Evolutionary conservation across 2,797 vertebrate genomes (phyloP).

Genomic region (Falco biarmicus): DNA sequence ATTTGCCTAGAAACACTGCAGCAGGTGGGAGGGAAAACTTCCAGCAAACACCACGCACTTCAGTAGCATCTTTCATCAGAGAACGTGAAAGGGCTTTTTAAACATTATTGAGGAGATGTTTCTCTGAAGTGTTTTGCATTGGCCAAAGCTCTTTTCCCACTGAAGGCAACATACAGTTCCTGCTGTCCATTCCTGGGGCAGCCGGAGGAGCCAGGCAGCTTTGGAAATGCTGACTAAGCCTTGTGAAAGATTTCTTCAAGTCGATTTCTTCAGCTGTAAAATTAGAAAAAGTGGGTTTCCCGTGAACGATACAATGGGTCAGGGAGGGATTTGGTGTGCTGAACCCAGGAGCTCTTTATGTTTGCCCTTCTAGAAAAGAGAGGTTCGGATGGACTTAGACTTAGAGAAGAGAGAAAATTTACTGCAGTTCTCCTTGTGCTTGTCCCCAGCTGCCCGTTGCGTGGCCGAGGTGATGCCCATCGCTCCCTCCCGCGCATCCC

Average conservation of each 20-base stretch:
- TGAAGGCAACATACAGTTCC: not conserved
- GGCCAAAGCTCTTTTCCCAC: not conserved
- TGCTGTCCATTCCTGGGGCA: not conserved
- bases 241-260: not conserved
- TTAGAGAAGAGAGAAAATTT: not conserved
- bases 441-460: not conserved
- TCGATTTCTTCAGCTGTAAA: not conserved
- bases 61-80: not conserved
- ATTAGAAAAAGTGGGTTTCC: not conserved
- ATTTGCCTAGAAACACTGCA: conserved; percentile 7
- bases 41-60: not conserved
- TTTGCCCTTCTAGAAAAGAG: not conserved
- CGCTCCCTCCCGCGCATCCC: rapidly evolving
- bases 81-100: not conserved
- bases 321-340: not conserved
- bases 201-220: not conserved
- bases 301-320: not conserved
- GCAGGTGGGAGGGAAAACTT: not conserved
- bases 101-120: not conserved
- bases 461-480: not conserved
- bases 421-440: not conserved
- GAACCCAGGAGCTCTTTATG: not conserved
- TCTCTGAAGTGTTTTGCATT: not conserved
- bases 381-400: not conserved
- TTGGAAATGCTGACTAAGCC: not conserved